Evolutionary conservation across 2,797 vertebrate species (phyloP).

Genomic region (Babyrousa celebensis): DNA sequence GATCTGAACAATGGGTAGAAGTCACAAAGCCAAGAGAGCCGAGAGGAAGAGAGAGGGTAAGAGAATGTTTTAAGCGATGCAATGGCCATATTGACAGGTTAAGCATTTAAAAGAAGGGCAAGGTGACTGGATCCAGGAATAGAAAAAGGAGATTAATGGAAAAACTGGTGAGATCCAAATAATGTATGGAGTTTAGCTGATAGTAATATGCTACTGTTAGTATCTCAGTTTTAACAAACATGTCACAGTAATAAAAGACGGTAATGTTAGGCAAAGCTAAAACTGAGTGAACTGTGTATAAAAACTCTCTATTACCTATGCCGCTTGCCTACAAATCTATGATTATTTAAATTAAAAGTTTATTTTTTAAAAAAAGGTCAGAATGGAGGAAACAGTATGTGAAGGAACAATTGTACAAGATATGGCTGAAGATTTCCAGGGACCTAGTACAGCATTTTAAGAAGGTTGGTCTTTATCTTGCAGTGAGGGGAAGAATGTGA

Average conservation of each 20-base stretch:
- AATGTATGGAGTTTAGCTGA: constrained; percentile 1
- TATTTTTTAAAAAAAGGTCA: neutral
- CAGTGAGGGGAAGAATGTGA: neutral
- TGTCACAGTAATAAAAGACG: constrained; percentile 6
- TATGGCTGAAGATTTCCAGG: neutral
- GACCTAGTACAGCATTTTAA: neutral
- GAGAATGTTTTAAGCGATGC: neutral
- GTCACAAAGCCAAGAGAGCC: neutral
- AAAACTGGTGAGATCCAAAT: constrained; percentile 62
- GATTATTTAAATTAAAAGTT: constrained; percentile 65
- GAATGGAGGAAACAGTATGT: neutral
- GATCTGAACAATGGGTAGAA: constrained; percentile 15
- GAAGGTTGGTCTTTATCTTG: constrained; percentile 30
- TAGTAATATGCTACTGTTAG: neutral
- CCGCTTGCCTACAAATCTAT: constrained; percentile 50
- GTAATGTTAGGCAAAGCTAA: neutral
- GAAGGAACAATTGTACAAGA: neutral
- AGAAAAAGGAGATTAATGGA: constrained; percentile 6
- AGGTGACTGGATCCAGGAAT: constrained; percentile 21
- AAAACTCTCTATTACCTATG: neutral
- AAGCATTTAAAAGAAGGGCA: neutral
- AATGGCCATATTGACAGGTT: neutral
- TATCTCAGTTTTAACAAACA: constrained; percentile 50
- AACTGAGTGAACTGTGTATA: neutral
- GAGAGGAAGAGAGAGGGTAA: neutral